Evolutionary conservation across 2,888 invertebrate genomes (phyloP), one percentile per base, ranked within the genome.

Genomic region (Odontocolon sp.): DNA sequence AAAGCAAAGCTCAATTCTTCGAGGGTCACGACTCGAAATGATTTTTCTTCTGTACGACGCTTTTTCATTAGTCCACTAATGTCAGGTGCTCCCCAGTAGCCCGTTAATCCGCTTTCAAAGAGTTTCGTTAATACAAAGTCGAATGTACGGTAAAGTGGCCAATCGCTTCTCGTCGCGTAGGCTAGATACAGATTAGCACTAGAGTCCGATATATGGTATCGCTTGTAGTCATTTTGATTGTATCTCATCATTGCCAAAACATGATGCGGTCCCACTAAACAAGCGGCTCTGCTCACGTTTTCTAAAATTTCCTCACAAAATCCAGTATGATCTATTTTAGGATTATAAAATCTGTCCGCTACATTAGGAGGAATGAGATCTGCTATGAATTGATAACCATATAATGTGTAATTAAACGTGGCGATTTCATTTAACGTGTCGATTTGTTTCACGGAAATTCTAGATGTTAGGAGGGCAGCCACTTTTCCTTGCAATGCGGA

Each of bases 401-500:
- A 33, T 9, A 54, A 18, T 1, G 9, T 9, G 33, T 54, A 54
- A 54, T n/a, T 18, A 28, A 54, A 16, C 18, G 3, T 8, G 4
- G 16, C 3, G 2, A 54, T 9, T 16, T 54, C 54, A 31, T 16
- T 9, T 1, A 54, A 9, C 3, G 9, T 54, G 0, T 54, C 54
- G 18, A 54, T 8, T 31, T 54, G 54, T 33, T 31, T 8, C 8
- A 9, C 33, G 18, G 33, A 18, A 16, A 33, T 16, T 18, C 9
- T 14, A 1, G 54, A 54, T 0, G 54, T 54, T 1, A 54, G 18
- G 9, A 54, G 33, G 1, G 18, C 33, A 2, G 54, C 16, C 23
- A 54, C 16, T 16, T 54, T 54, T 54, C 54, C 54, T 33, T 54
- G 54, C 1, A 54, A 16, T 18, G 26, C 8, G 3, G 54, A 54